phyloP scores from a whole-genome alignment of 2,797 vertebrate species.

The Nasua narica region DNA sequence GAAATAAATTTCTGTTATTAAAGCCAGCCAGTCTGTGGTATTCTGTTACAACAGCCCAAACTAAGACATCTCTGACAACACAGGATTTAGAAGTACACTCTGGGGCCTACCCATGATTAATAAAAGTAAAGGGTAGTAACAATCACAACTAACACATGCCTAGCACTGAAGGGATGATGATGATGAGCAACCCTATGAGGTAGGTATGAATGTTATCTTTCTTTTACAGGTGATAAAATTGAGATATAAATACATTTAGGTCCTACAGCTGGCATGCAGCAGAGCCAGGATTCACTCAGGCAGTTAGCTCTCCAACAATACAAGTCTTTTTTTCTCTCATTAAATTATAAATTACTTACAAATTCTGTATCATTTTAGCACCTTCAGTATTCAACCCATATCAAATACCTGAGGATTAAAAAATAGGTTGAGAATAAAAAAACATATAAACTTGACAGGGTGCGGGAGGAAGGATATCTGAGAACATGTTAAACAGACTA shows the following conservation, averaged over 20 bases:
- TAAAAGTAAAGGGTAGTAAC: not conserved
- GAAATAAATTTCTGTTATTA: not conserved
- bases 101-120: not conserved
- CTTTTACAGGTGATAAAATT: not conserved
- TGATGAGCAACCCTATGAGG: not conserved
- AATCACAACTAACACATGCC: not conserved
- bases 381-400: not conserved
- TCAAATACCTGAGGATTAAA: slow-evolving; percentile 3
- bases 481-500: slow-evolving; percentile 4
- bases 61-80: not conserved
- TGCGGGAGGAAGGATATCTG: not conserved
- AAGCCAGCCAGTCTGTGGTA: not conserved
- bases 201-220: not conserved
- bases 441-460: not conserved
- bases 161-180: not conserved
- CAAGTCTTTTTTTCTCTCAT: not conserved
- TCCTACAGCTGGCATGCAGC: not conserved
- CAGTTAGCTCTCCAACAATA: not conserved
- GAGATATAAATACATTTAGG: not conserved
- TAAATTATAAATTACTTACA: not conserved
- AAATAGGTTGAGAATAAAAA: not conserved
- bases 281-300: not conserved
- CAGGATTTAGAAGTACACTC: not conserved
- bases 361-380: slow-evolving; percentile 6
- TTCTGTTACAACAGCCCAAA: not conserved